phyloP scores from a whole-genome alignment of 2,797 vertebrate genomes.

The Gobio occitaniae region DNA sequence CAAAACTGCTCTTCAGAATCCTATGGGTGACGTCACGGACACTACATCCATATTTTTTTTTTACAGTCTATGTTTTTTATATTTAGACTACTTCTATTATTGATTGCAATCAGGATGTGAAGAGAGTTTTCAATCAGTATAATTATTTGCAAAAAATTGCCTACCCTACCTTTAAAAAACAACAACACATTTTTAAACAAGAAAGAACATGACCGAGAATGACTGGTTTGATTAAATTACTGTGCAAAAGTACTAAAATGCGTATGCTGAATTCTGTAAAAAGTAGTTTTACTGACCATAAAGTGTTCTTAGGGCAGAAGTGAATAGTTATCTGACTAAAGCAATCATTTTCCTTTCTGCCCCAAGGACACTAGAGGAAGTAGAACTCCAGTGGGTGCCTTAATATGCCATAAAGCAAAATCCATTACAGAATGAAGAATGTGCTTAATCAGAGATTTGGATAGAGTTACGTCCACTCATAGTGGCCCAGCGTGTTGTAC shows the following conservation, averaged over 20 bases:
- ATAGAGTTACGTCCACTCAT: constrained; percentile 12
- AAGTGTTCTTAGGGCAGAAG: background rate
- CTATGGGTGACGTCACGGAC: too few relatives aligned
- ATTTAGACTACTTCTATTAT: background rate
- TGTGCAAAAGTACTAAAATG: background rate
- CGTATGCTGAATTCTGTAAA: background rate
- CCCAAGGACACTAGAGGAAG: constrained; percentile 7
- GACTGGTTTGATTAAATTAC: constrained; percentile 14
- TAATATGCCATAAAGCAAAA: constrained; percentile 27
- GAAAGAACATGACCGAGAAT: constrained; percentile 11
- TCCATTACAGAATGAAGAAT: constrained; percentile 22
- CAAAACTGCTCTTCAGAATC: too few relatives aligned
- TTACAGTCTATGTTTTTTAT: background rate
- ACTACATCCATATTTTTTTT: too few relatives aligned
- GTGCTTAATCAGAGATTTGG: constrained; percentile 37
- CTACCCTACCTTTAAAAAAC: background rate
- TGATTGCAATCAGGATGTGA: background rate
- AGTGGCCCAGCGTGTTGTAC: background rate
- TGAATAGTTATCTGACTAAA: constrained; percentile 5
- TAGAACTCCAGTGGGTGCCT: background rate
- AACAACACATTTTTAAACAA: background rate
- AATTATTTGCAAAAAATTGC: background rate
- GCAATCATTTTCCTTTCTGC: constrained; percentile 2
- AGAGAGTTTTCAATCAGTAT: background rate
- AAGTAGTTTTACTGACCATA: background rate